Evolutionary conservation across 1,140 invertebrate species (phyloP), one percentile per base, ranked within the genome.

Genomic region (Potamilus streckersoni): DNA sequence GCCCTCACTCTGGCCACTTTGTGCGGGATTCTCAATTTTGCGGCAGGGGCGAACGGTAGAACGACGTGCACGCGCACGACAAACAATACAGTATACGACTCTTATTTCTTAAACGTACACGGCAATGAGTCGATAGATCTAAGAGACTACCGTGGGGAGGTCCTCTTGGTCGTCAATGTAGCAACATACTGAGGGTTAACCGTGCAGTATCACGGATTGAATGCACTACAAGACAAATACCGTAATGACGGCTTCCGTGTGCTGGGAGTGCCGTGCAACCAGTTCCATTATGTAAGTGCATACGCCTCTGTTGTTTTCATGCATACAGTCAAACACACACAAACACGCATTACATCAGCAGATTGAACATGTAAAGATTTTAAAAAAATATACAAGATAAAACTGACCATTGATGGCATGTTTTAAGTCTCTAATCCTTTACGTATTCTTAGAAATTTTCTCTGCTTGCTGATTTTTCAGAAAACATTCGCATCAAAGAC

Each of bases 251-350:
- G 85, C 87, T 69, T 88, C 91, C 20, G 86, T 82, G 58, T 92
- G 20, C 79, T 92, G 19, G 92, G 86, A 8, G 90, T 92, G 71
- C 92, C 92, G 13, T 92, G 91, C 79, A 92, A 92, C 81, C 91
- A 92, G 80, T 92, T 92, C 84, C 88, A 88, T 31, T 74, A 86
- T 86, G 85, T 86, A 68, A 78, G 79, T 71, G 2, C 19, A 57
- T 61, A 38, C 11, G 16, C 38, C 11, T 49, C 38, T 49, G 11
- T 49, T 49, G 38, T 49, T 49, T 49, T 49, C 38, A 49, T 8
- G 11, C 11, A 8, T 20, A 19, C 19, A n/a, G 0, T 0, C 12
- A 19, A 62, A 61, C 60, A n/a, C 60, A 62, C 60, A 23, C 19
- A n/a, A 62, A n/a, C 60, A 19, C 23, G 19, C 19, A n/a, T 14